phyloP scores from a whole-genome alignment of 1,140 invertebrate species.

The honey bee (Apis mellifera) region DNA sequence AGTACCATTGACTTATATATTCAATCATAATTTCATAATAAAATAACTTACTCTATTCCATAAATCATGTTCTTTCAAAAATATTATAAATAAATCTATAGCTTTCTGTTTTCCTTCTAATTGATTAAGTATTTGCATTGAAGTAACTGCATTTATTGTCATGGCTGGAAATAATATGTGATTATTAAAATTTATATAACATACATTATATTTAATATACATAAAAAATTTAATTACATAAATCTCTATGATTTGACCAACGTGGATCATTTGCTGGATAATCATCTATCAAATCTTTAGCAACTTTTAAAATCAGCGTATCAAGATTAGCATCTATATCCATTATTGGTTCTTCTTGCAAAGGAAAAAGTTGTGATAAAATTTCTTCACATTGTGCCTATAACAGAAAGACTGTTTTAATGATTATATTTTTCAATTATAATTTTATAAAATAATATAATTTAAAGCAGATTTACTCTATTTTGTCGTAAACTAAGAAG shows the following conservation, averaged over 20 bases:
- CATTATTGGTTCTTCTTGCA: slow-evolving; percentile 78
- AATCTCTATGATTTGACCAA: slow-evolving; percentile 83
- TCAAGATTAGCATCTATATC: slow-evolving; percentile 85
- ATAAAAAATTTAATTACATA: slow-evolving; percentile 63
- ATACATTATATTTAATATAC: background rate
- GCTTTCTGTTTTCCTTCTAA: slow-evolving; percentile 93
- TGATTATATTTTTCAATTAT: background rate
- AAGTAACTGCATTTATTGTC: slow-evolving; percentile 80
- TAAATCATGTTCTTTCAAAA: slow-evolving; percentile 88
- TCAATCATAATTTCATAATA: background rate
- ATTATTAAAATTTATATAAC: background rate
- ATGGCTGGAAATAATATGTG: slow-evolving; percentile 66
- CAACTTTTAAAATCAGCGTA: slow-evolving; percentile 86
- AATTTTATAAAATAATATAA: background rate
- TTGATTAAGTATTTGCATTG: slow-evolving; percentile 91
- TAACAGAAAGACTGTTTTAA: background rate
- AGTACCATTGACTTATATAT: background rate
- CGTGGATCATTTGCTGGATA: slow-evolving; percentile 93
- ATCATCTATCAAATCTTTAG: slow-evolving; percentile 92
- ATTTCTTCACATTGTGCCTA: slow-evolving; percentile 84
- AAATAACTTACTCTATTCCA: slow-evolving; percentile 85
- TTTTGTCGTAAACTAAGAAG: slow-evolving; percentile 74
- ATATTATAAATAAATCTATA: slow-evolving; percentile 87
- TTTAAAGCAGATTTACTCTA: slow-evolving; percentile 54
- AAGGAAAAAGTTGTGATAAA: slow-evolving; percentile 86